Conservation (phyloP, 2,888 invertebrate species). For the Himalopsyche kuldschensis region DNA sequence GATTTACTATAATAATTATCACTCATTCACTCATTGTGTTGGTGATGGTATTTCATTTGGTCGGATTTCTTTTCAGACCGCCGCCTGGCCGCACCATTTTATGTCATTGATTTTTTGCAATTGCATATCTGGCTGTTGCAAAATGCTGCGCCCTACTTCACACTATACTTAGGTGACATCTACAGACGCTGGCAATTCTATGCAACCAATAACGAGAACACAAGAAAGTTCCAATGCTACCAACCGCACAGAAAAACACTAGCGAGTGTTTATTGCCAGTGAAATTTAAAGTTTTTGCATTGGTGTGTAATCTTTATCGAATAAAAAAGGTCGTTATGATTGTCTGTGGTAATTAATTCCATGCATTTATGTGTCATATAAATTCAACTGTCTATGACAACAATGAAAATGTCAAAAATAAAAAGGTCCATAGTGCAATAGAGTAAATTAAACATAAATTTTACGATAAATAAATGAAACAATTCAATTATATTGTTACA, state of each 20-base stretch:
- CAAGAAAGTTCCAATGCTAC: neutral
- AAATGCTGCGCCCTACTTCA: neutral
- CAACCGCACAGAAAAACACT: neutral
- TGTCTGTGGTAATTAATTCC: too few species aligned
- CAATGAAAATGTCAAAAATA: too few species aligned
- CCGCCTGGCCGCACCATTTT: neutral
- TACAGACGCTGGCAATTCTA: neutral
- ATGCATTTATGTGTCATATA: too few species aligned
- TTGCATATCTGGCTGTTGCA: neutral
- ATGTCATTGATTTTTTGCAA: neutral
- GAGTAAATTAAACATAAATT: too few species aligned
- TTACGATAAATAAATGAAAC: too few species aligned
- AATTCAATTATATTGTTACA: too few species aligned
- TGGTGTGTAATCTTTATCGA: too few species aligned
- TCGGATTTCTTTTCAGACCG: neutral
- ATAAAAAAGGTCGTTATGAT: too few species aligned
- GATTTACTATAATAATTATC: neutral
- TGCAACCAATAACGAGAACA: neutral
- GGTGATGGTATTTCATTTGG: neutral
- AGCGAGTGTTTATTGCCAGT: too few species aligned
- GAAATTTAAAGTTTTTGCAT: too few species aligned
- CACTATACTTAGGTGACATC: neutral
- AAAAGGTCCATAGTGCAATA: too few species aligned
- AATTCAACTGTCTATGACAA: too few species aligned
- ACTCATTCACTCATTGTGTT: neutral